Evolutionary conservation across 2,113 vertebrate genomes (phyloP), one percentile per base, ranked within the genome.

Genomic region (Rissa tridactyla): DNA sequence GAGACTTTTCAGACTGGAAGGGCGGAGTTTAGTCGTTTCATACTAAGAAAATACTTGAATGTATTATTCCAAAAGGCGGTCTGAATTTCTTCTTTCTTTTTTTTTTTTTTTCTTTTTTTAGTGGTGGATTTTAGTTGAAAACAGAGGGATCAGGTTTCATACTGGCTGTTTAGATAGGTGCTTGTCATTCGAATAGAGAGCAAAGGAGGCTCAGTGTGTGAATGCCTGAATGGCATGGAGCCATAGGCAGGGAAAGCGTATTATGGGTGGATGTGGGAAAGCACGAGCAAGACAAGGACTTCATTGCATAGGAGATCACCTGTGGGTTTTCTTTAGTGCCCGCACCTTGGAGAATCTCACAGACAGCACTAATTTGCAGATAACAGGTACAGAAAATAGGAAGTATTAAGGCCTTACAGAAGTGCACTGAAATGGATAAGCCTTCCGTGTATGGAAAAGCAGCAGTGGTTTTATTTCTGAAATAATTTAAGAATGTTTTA

Each of bases 21-120:
- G 75, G 79, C 2, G 22, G 52, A 76, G 22, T 49, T 91, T 76
- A 30, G 30, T 51, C 26, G 70, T 70, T 62, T 32, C 0, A 1
- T 36, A 25, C 65, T 70, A 78, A 75, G 77, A 84, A 96, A 93
- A 68, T 82, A 92, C 72, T 96, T 80, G 34, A 70, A 46, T 7
- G 3, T 77, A 36, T 75, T 90, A 64, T 88, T 96, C 66, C 10
- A 65, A 66, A 86, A 79, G 70, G 15, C 26, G 72, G 36, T 46
- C 36, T 91, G 38, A 84, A 62, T 42, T 52, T 11, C 8, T 49
- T 34, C 10, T 15, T 65, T 15, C 23, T 21, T 66, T 23, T 21
- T 15, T 20, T 7, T 52, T 12, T n/a, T 20, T 66, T 29, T 27
- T 38, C 29, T 57, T 54, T 52, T 52, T 80, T 65, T 57, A 77